Evolutionary conservation across 2,888 invertebrate genomes (phyloP).

Genomic region (Azorinus chamasolen): DNA sequence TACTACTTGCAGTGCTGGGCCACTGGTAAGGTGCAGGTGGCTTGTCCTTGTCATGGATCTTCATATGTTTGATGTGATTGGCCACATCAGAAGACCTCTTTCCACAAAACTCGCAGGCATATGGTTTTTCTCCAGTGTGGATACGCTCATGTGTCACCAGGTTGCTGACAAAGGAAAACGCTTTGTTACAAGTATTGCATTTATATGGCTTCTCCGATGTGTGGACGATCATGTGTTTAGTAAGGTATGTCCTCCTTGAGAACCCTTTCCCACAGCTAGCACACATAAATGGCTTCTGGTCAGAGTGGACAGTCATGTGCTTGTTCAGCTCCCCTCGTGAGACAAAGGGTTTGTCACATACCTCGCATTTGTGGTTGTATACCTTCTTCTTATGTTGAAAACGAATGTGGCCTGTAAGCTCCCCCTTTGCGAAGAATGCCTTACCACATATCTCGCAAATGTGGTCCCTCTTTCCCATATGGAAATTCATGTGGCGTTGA

Average conservation of each 20-base stretch:
- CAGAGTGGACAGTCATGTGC: constrained; percentile 15
- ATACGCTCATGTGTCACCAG: constrained; percentile 9
- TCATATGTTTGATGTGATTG: constrained; percentile 26
- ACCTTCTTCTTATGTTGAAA: constrained; percentile 6
- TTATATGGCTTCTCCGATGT: constrained; percentile 18
- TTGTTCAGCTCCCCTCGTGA: constrained; percentile 9
- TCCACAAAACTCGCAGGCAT: constrained; percentile 16
- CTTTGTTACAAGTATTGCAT: constrained; percentile 14
- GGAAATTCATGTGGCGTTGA: constrained; percentile 16
- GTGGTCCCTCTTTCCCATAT: constrained; percentile 5
- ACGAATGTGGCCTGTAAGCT: constrained; percentile 5
- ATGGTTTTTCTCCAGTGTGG: constrained; percentile 24
- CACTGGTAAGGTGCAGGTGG: not conserved
- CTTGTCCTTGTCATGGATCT: constrained; percentile 8
- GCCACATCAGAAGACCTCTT: constrained; percentile 16
- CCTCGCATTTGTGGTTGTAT: constrained; percentile 12
- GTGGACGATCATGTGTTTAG: constrained; percentile 18
- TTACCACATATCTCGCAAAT: constrained; percentile 25
- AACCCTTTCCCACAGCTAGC: constrained; percentile 19
- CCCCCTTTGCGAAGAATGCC: constrained; percentile 15
- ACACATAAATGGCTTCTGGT: constrained; percentile 16
- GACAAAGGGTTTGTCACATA: constrained; percentile 9
- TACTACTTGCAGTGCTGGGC: too few species aligned
- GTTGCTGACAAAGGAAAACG: constrained; percentile 3
- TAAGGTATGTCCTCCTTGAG: constrained; percentile 6